These are phyloP conservation scores for Micromesistius poutassou DNA, from an alignment of 2,797 vertebrate species.

Conservation along the genomic window DNA sequence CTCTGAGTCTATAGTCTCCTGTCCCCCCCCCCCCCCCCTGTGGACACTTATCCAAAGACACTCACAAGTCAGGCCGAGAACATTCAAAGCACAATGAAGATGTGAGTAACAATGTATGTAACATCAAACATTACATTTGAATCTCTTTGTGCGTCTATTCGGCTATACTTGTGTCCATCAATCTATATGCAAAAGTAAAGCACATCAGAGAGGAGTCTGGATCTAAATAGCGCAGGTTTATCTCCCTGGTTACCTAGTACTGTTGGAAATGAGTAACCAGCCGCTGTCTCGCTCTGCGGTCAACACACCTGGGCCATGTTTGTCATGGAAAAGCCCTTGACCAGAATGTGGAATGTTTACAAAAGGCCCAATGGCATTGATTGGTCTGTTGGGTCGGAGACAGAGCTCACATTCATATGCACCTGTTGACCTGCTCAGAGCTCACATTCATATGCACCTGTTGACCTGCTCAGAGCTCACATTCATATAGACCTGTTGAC, in stretches of 20 bases:
- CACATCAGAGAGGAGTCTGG: neutral
- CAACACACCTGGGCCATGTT: neutral
- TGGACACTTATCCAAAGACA: neutral
- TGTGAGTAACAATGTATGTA: neutral
- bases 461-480: slow-evolving; percentile 4
- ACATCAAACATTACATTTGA: too few relatives aligned
- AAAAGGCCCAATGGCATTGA: neutral
- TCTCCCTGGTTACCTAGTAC: neutral
- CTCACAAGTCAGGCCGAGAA: neutral
- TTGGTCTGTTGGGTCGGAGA: neutral
- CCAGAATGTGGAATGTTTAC: slow-evolving; percentile 1
- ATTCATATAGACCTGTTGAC: too few relatives aligned
- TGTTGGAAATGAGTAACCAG: neutral
- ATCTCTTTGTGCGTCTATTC: too few relatives aligned
- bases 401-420: neutral
- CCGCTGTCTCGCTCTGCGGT: neutral
- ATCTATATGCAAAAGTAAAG: too few relatives aligned
- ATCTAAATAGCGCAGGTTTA: neutral
- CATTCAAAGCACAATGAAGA: neutral
- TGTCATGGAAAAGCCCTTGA: neutral
- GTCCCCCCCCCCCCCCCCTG: neutral
- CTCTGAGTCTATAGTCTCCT: too few relatives aligned
- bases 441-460: neutral
- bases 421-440: slow-evolving; percentile 3
- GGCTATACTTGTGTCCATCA: too few relatives aligned